Conservation (phyloP, 2,113 vertebrate species). For the Calonectris borealis region DNA sequence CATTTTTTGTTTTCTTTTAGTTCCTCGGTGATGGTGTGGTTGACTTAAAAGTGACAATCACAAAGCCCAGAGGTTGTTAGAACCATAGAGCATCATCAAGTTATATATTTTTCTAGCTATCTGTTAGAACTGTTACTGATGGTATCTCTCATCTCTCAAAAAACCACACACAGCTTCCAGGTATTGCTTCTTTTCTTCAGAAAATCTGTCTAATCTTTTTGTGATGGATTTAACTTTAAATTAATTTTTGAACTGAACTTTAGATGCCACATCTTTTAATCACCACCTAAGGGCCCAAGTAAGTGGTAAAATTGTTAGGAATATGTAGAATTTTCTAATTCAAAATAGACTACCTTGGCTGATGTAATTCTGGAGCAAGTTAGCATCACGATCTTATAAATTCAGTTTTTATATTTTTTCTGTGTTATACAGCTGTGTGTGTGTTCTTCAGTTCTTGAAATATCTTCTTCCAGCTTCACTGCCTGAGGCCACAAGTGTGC, state of each 20-base stretch:
- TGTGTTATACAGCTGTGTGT: background rate
- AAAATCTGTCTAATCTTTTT: background rate
- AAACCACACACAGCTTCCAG: background rate
- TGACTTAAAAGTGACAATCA: background rate
- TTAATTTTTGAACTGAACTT: background rate
- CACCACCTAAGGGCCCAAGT: background rate
- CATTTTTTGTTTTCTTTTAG: background rate
- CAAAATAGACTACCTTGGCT: background rate
- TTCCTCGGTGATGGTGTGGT: background rate
- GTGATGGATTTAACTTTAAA: background rate
- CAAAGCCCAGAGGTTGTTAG: background rate
- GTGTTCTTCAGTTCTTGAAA: constrained; percentile 41
- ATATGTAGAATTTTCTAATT: background rate
- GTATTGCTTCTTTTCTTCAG: background rate
- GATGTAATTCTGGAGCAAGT: background rate
- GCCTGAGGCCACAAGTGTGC: constrained; percentile 39
- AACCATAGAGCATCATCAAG: background rate
- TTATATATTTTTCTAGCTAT: background rate
- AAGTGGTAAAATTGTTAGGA: background rate
- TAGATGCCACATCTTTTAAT: background rate
- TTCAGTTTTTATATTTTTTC: background rate
- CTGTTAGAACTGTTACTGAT: background rate
- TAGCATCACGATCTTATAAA: background rate
- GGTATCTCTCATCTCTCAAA: background rate
- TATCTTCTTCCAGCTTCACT: constrained; percentile 25